These are phyloP conservation scores for Theretra japonica DNA, from an alignment of 2,888 invertebrate species.

Conservation along the genomic window DNA sequence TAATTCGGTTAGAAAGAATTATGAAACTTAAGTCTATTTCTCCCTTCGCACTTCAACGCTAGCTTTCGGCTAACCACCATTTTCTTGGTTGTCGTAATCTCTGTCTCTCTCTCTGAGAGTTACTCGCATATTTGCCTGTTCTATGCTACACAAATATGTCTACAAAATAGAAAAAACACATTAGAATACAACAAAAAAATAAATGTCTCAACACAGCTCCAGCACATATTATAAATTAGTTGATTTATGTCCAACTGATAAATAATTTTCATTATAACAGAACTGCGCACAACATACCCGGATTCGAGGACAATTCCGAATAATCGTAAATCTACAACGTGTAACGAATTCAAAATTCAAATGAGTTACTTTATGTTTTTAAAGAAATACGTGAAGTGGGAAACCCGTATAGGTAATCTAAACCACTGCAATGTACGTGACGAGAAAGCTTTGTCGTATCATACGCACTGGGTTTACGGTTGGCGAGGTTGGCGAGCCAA, in stretches of 20 bases:
- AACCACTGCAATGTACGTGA: slow-evolving; percentile 75
- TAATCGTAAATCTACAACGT: slow-evolving; percentile 75
- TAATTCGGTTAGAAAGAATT: too few relatives aligned
- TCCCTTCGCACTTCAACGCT: too few relatives aligned
- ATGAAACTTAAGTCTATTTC: too few relatives aligned
- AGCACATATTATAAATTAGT: neutral
- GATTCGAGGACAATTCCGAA: slow-evolving; percentile 55
- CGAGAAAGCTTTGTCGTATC: slow-evolving; percentile 60
- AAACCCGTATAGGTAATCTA: slow-evolving; percentile 73
- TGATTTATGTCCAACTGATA: slow-evolving; percentile 13
- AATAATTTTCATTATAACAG: slow-evolving; percentile 16
- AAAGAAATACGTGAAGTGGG: slow-evolving; percentile 55
- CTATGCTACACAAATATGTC: too few relatives aligned
- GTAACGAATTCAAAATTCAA: slow-evolving; percentile 60
- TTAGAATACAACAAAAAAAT: neutral
- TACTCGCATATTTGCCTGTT: too few relatives aligned
- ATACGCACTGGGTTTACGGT: neutral
- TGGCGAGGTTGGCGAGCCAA: neutral
- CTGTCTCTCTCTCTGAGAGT: too few relatives aligned
- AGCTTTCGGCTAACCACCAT: too few relatives aligned
- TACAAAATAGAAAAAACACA: neutral
- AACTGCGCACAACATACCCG: slow-evolving; percentile 45
- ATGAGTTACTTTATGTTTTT: slow-evolving; percentile 55
- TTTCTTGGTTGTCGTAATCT: too few relatives aligned
- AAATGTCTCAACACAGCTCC: too few relatives aligned